A percentile compares a stretch with the other conserved stretches of the same genome.
These are phyloP conservation scores for Chondrosia reniformis DNA, from an alignment of 37 sponge, comb jelly and placozoan genomes.

Conservation along the genomic window DNA sequence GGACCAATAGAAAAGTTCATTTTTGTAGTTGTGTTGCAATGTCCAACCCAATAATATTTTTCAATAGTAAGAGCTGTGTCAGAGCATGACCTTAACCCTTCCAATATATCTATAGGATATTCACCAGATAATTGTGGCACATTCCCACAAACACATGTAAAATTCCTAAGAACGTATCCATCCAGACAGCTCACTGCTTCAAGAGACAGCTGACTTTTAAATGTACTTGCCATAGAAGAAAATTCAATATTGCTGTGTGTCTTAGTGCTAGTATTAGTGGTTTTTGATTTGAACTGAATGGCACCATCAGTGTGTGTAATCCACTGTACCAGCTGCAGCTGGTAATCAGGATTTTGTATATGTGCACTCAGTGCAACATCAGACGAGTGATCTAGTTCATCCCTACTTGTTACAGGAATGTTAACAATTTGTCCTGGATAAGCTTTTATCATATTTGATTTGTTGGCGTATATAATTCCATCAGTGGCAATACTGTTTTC, in stretches of 20 bases:
- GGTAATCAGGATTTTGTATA: neutral
- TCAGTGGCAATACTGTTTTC: conserved; percentile 41
- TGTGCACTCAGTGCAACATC: neutral
- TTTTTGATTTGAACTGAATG: neutral
- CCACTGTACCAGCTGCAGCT: neutral
- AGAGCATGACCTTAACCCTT: neutral
- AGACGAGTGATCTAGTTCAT: neutral
- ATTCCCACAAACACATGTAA: conserved; percentile 6
- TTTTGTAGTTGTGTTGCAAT: neutral
- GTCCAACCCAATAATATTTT: neutral
- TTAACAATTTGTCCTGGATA: conserved; percentile 10
- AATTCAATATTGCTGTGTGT: neutral
- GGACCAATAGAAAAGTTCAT: neutral
- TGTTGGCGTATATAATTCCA: neutral
- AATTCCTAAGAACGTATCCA: neutral
- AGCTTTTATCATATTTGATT: neutral
- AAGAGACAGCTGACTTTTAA: neutral
- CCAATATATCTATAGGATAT: no score
- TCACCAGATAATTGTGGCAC: neutral
- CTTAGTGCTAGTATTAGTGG: neutral
- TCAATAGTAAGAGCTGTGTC: neutral
- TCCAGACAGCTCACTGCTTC: neutral
- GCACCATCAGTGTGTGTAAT: neutral
- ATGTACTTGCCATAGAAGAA: neutral
- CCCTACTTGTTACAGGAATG: neutral